phyloP scores from a whole-genome alignment of 2,113 vertebrate species.

The Lutjanus erythropterus region DNA sequence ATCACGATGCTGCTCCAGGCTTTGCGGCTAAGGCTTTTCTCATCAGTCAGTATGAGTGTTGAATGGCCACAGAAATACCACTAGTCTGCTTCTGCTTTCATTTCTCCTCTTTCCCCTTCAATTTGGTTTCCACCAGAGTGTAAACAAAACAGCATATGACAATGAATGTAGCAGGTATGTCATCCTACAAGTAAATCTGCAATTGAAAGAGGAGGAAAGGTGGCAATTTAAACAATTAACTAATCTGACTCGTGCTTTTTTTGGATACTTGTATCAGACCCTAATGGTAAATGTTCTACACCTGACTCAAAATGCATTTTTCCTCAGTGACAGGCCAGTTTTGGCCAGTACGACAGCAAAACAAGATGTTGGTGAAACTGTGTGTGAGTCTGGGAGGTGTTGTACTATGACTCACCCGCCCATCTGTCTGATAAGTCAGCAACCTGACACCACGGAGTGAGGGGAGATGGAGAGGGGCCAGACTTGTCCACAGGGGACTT shows the following conservation, averaged over 20 bases:
- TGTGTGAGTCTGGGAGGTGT: slow-evolving; percentile 1
- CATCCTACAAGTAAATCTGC: background rate
- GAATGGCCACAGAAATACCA: background rate
- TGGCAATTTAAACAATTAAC: background rate
- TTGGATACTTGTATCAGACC: background rate
- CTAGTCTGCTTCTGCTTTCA: background rate
- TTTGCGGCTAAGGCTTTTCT: slow-evolving; percentile 17
- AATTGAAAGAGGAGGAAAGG: background rate
- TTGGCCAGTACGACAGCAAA: background rate
- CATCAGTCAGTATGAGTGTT: background rate
- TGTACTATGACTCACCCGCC: slow-evolving; percentile 42
- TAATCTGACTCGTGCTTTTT: background rate
- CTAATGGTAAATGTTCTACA: background rate
- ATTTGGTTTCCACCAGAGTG: background rate
- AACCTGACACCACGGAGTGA: slow-evolving; percentile 67
- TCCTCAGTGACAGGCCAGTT: background rate
- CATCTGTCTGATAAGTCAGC: slow-evolving; percentile 63
- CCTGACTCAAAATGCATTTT: background rate
- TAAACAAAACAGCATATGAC: background rate
- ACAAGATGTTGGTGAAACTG: background rate
- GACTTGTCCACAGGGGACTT: slow-evolving; percentile 62
- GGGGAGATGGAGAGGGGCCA: slow-evolving; percentile 60
- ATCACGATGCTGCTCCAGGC: background rate
- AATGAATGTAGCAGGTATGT: background rate
- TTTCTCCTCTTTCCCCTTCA: background rate